A percentile compares a stretch with the other conserved stretches of the same genome.
Evolutionary conservation across 2,888 invertebrate genomes (phyloP).

Genomic region (Machimus atricapillus): DNA sequence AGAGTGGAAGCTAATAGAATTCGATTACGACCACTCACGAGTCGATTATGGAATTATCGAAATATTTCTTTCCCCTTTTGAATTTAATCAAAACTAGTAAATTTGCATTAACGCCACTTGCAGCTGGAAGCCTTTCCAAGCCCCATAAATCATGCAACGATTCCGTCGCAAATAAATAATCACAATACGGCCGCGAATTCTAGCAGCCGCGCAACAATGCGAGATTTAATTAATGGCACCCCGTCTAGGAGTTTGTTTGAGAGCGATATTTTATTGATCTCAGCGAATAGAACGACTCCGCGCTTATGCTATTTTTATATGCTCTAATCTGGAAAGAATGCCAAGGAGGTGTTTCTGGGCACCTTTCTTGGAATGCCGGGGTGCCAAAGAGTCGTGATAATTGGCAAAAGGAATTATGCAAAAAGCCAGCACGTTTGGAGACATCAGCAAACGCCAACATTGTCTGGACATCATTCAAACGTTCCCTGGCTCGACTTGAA

Average conservation of each 20-base stretch:
- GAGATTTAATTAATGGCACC: slow-evolving; percentile 14
- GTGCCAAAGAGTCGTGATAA: slow-evolving; percentile 45
- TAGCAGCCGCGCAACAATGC: not conserved
- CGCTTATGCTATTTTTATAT: slow-evolving; percentile 9
- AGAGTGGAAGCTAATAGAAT: not conserved
- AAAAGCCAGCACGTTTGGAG: slow-evolving; percentile 17
- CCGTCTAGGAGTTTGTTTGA: slow-evolving; percentile 8
- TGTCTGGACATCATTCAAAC: slow-evolving; percentile 31
- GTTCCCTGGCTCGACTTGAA: not conserved
- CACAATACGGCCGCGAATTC: slow-evolving; percentile 4
- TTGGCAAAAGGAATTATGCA: slow-evolving; percentile 34
- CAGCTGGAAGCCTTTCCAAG: not conserved
- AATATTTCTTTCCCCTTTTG: not conserved
- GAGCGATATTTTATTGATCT: slow-evolving; percentile 6
- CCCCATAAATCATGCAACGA: slow-evolving; percentile 4
- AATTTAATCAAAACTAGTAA: slow-evolving; percentile 26
- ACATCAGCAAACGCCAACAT: slow-evolving; percentile 32
- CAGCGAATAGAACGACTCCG: not conserved
- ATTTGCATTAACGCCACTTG: slow-evolving; percentile 38
- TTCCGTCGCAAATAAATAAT: slow-evolving; percentile 8
- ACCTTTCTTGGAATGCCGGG: slow-evolving; percentile 41
- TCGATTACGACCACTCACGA: slow-evolving; percentile 8
- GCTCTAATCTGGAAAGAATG: slow-evolving; percentile 25
- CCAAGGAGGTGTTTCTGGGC: slow-evolving; percentile 1
- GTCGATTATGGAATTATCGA: not conserved